Evolutionary conservation across 1,140 invertebrate species (phyloP).

Genomic region (Drosophila nannoptera): DNA sequence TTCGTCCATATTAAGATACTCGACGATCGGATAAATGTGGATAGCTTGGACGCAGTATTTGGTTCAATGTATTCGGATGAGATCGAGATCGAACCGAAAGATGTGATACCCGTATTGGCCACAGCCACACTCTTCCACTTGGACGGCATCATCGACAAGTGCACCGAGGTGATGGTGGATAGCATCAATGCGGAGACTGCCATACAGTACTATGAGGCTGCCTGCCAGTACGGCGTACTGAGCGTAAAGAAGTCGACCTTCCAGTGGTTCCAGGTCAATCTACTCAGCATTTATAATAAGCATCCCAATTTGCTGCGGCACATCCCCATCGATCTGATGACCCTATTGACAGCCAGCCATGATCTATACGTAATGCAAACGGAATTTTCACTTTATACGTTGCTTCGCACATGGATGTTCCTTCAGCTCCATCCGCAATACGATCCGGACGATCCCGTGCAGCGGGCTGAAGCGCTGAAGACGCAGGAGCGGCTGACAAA

Average conservation of each 20-base stretch:
- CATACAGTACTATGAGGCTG: conserved; percentile 85
- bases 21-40: conserved; percentile 86
- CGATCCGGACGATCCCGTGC: conserved; percentile 66
- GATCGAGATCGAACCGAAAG: conserved; percentile 85
- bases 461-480: conserved; percentile 48
- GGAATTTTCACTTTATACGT: conserved; percentile 88
- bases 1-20: conserved; percentile 86
- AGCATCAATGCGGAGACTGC: conserved; percentile 86
- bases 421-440: conserved; percentile 78
- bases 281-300: conserved; percentile 82
- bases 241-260: conserved; percentile 83
- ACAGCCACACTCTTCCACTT: conserved; percentile 89
- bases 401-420: conserved; percentile 86
- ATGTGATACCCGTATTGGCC: conserved; percentile 86
- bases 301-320: conserved; percentile 81
- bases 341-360: conserved; percentile 83
- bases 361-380: conserved; percentile 89
- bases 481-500: conserved; percentile 54
- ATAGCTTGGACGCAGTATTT: conserved; percentile 86
- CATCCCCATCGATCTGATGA: conserved; percentile 85
- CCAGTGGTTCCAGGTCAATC: conserved; percentile 86
- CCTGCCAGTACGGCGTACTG: conserved; percentile 84
- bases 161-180: conserved; percentile 87
- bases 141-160: conserved; percentile 88
- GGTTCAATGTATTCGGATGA: conserved; percentile 90